phyloP scores from a whole-genome alignment of 2,888 invertebrate genomes.

The Busseola fusca region DNA sequence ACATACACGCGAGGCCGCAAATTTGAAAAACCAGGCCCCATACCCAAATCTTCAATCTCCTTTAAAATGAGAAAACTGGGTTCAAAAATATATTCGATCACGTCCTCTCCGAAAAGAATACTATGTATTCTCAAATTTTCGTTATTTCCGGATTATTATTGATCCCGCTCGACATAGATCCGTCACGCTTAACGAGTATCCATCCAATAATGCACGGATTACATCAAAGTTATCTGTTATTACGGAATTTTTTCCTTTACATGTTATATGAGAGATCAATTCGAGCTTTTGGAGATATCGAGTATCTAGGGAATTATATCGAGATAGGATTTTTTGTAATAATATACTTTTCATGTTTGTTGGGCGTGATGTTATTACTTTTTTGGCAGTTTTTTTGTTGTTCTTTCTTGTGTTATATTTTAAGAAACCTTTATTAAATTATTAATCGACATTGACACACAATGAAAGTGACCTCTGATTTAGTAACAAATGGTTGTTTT shows the following conservation, averaged over 20 bases:
- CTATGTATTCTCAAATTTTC: conserved; percentile 26
- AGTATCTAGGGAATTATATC: conserved; percentile 42
- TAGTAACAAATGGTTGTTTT: background rate
- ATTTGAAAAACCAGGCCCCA: too few relatives aligned
- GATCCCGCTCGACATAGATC: conserved; percentile 43
- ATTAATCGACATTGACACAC: background rate
- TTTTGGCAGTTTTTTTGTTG: conserved; percentile 20
- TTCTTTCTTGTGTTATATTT: background rate
- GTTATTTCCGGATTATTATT: conserved; percentile 26
- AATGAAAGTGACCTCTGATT: background rate
- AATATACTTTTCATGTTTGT: conserved; percentile 43
- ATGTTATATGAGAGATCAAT: conserved; percentile 40
- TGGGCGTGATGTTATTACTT: conserved; percentile 36
- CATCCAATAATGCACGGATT: conserved; percentile 59
- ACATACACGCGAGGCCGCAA: too few relatives aligned
- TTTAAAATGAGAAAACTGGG: background rate
- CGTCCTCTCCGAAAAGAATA: background rate
- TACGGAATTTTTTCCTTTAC: conserved; percentile 41
- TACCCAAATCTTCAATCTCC: background rate
- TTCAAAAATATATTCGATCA: background rate
- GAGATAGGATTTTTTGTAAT: conserved; percentile 32
- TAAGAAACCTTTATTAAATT: background rate
- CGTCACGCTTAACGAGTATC: conserved; percentile 51
- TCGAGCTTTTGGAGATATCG: conserved; percentile 35
- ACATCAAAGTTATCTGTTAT: conserved; percentile 50